Base-by-base conservation (phyloP, 2,888 invertebrate genomes). In the Drosophila stalkeri region DNA sequence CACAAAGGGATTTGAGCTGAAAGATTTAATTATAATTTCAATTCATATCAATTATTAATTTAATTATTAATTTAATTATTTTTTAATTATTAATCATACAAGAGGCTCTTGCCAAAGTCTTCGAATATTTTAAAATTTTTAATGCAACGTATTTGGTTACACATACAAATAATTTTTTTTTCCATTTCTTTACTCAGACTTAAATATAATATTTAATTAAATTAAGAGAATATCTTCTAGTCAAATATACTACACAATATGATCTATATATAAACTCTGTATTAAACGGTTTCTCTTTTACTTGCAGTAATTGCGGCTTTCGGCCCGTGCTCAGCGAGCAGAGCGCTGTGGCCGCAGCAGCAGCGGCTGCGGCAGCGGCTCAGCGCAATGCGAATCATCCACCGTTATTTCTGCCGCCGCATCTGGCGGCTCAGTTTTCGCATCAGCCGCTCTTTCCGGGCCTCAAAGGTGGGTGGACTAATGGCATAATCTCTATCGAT, bases 371-470 rank as follows among this genome's bases (percentile, higher is more conserved):
- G 18, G 90, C 86, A 16, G 89, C 86, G 27, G 82, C 89, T 62
- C 93, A 94, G 83, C 92, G 94, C 90, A 92, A 94, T 91, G 80
- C 89, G 35, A 94, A 94, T 68, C 96, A 96, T 68, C 96, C 97
- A 66, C 97, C 97, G 16, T 94, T 97, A 70, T 97, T 97, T 94
- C 95, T 97, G 91, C 97, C 97, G 59, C 97, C 97, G 16, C 97
- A 97, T 92, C 94, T 97, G 89, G 95, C 95, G 59, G 95, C 97
- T 86, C 95, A 96, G 94, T 95, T 97, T 94, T 94, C 96, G 61
- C 97, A 97, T 81, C 97, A 97, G 84, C 97, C 97, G 9, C 94
- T 97, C 83, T 97, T 97, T 93, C 96, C 96, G 62, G 94, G 94
- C 64, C 94, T 97, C 72, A 97, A 97, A 96, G 97, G 97, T 96